Conservation (phyloP, 1,140 invertebrate species). For the Lepidurus apus region DNA sequence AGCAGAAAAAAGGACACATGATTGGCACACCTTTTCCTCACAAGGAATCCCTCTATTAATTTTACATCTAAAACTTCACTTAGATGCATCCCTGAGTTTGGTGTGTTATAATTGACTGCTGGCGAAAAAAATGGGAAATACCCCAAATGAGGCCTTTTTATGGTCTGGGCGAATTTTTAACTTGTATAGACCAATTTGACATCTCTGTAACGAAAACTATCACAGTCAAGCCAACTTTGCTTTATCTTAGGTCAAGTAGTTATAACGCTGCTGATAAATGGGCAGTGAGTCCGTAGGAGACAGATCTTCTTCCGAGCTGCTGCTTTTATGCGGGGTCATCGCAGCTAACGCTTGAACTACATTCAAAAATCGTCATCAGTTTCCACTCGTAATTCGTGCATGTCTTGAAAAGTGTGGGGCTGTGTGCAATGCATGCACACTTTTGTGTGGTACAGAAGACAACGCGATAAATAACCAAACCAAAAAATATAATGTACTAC, state of each 20-base stretch:
- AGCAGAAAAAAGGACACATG: not conserved
- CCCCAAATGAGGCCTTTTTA: not conserved
- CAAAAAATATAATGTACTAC: conserved; percentile 21
- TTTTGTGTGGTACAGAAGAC: not conserved
- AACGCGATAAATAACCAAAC: conserved; percentile 1
- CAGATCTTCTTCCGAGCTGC: conserved; percentile 37
- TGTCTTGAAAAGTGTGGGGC: not conserved
- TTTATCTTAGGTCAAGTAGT: conserved; percentile 35
- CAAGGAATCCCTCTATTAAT: not conserved
- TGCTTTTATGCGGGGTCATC: conserved; percentile 26
- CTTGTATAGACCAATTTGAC: not conserved
- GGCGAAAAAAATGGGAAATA: not conserved
- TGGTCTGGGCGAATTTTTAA: not conserved
- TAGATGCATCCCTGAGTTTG: conserved; percentile 3
- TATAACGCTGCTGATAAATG: conserved; percentile 38
- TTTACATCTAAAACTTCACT: not conserved
- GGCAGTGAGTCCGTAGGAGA: conserved; percentile 37
- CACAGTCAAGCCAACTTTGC: not conserved
- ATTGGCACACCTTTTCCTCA: conserved; percentile 10
- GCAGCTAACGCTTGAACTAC: conserved; percentile 32
- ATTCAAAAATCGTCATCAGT: not conserved
- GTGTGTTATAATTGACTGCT: not conserved
- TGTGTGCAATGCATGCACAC: conserved; percentile 23
- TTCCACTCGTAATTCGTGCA: not conserved
- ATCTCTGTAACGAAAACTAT: not conserved